Evolutionary conservation across 2,113 vertebrate genomes (phyloP), one percentile per base, ranked within the genome.

Genomic region (Falco punctatus): DNA sequence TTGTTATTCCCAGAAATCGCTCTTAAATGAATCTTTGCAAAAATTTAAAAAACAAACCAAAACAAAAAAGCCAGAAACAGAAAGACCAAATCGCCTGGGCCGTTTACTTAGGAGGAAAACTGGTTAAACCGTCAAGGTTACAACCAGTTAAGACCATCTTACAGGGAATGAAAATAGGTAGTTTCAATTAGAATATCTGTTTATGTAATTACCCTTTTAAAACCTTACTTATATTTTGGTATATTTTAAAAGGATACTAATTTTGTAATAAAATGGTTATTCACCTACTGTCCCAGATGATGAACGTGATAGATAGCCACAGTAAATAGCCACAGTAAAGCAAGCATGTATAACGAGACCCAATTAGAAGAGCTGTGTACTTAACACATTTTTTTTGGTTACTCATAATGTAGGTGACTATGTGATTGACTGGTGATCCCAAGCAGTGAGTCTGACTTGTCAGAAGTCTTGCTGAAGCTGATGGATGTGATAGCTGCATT

Each of bases 331-430:
- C 24, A 33, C 26, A 61, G 30, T 75, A 85, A 95, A 69, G 27
- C 33, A 49, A 65, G 11, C 3, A 6, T 85, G 13, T 1, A 4
- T 78, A 55, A 13, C 8, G 32, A 28, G 6, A 82, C 27, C 6
- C 23, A 42, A 9, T 32, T 80, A 40, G 44, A 51, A 90, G 64
- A 69, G 6, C 23, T 14, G 30, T 27, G 20, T 40, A 4, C 11
- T 81, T 81, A n/a, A 33, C 15, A 1, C 58, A 20, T 38, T 81
- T 88, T 64, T 35, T 75, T 81, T 93, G 62, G 40, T 82, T 62
- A 16, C 44, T 44, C 1, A 0, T 11, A 15, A 55, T 44, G 30
- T 42, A 52, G 78, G 52, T 65, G 55, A 54, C n/a, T 51, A 0
- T 19, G 51, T 65, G 65, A 33, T 38, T 70, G 61, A 33, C 42